phyloP scores from a whole-genome alignment of 2,797 vertebrate species.

The Calcarius lapponicus region DNA sequence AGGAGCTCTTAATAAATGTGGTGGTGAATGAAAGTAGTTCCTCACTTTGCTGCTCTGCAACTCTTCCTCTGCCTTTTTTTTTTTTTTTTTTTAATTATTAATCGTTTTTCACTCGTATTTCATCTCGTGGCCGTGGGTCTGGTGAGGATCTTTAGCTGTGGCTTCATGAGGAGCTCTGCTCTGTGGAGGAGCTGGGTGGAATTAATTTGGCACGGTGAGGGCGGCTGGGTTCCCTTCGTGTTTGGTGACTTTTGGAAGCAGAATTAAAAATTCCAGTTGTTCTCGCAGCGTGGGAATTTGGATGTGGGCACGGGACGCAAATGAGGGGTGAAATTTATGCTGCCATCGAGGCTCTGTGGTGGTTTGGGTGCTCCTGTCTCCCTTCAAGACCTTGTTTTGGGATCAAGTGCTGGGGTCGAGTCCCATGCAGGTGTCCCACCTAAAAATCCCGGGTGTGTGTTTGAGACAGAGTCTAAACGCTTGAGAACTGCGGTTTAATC shows the following conservation, averaged over 20 bases:
- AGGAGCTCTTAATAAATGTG: background rate
- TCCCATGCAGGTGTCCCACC: background rate
- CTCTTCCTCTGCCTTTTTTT: background rate
- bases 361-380: background rate
- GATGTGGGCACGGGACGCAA: background rate
- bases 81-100: background rate
- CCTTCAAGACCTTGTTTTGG: background rate
- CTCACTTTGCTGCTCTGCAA: background rate
- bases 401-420: fast-evolving
- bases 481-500: background rate
- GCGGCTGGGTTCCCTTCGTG: background rate
- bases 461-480: background rate
- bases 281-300: background rate
- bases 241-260: background rate
- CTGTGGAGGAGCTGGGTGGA: background rate
- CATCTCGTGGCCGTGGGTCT: background rate
- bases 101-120: background rate
- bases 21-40: background rate
- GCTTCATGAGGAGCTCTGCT: background rate
- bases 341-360: background rate
- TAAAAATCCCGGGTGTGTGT: background rate
- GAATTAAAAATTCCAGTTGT: background rate
- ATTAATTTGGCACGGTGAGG: background rate
- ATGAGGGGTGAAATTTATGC: background rate
- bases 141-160: background rate